Evolutionary conservation across 2,113 vertebrate genomes (phyloP), one percentile per base, ranked within the genome.

Genomic region (Sorex araneus): DNA sequence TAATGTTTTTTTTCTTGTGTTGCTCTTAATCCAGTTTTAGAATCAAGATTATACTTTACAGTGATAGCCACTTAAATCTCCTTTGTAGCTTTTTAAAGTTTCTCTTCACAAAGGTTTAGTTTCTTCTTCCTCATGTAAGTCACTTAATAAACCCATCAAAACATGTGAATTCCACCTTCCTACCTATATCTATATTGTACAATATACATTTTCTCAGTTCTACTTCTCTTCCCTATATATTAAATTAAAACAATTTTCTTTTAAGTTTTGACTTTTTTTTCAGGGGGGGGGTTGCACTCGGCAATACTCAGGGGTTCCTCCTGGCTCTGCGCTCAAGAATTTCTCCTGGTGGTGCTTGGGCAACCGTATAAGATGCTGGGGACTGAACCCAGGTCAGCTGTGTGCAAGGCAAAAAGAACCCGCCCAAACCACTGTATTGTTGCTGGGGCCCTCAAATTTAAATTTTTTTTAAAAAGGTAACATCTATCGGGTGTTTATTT

Each of bases 21-120:
- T 77, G 19, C 88, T 91, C 15, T 83, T 87, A 80, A 69, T 43
- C n/a, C n/a, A 45, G 18, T 75, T 93, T 89, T 92, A 23, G 60
- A 90, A 67, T 74, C n/a, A 34, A 77, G 2, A 21, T 73, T 88
- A 57, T 70, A 64, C n/a, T n/a, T n/a, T n/a, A n/a, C n/a, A 54
- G 2, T 79, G 54, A 89, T 32, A 66, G 54, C 27, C 25, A 13
- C 73, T 88, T 95, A 85, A 77, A 92, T 73, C 76, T 93, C 19
- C 54, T 57, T 57, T 57, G 19, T 16, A 57, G 15, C 18, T 57
- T 57, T 57, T 57, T 13, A 54, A 54, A 54, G 50, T 54, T 54
- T 79, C 76, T 69, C 12, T 71, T 19, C 54, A 16, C 63, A 84
- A 94, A 25, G 9, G 67, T 90, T 94, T 15, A n/a, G 47, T 92